Percentiles rank a stretch among this genome's conserved stretches.
Conservation (phyloP, 2,888 invertebrate species). For the Cataglyphis cursor region DNA sequence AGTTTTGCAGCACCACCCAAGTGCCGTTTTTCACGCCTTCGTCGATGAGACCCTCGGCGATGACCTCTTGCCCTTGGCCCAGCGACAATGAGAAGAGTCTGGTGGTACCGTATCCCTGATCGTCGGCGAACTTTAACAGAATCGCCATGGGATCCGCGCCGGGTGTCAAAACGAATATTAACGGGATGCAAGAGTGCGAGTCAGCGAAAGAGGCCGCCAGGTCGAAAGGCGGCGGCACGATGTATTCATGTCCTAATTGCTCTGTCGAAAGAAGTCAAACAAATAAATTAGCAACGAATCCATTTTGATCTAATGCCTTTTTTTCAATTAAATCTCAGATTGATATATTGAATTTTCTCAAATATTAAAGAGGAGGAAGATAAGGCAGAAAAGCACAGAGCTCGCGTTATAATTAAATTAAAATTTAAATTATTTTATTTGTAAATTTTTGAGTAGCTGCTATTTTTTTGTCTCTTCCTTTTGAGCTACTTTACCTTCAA, state of each 20-base stretch:
- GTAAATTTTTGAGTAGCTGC: not conserved
- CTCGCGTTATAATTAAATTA: too few relatives aligned
- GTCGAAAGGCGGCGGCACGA: constrained; percentile 97
- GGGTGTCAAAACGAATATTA: constrained; percentile 96
- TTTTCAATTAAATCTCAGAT: not conserved
- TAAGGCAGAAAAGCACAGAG: not conserved
- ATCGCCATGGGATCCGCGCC: constrained; percentile 97
- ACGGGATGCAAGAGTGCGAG: constrained; percentile 94
- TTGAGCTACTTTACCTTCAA: constrained; percentile 87
- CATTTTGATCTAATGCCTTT: not conserved
- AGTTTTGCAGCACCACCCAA: constrained; percentile 98
- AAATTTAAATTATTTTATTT: constrained; percentile 14
- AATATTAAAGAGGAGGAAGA: not conserved
- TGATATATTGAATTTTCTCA: not conserved
- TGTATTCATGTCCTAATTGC: constrained; percentile 92
- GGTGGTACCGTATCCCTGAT: constrained; percentile 94
- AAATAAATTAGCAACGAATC: not conserved
- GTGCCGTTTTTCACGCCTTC: constrained; percentile 94
- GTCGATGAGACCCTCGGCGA: constrained; percentile 94
- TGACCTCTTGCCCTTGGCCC: constrained; percentile 97
- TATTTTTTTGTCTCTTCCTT: not conserved
- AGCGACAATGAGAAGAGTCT: constrained; percentile 94
- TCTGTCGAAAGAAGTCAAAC: constrained; percentile 84
- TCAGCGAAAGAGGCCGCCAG: constrained; percentile 94
- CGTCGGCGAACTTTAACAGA: constrained; percentile 97